Evolutionary conservation across 1,140 invertebrate genomes (phyloP).

Genomic region (Pseudomyrmex concolor): DNA sequence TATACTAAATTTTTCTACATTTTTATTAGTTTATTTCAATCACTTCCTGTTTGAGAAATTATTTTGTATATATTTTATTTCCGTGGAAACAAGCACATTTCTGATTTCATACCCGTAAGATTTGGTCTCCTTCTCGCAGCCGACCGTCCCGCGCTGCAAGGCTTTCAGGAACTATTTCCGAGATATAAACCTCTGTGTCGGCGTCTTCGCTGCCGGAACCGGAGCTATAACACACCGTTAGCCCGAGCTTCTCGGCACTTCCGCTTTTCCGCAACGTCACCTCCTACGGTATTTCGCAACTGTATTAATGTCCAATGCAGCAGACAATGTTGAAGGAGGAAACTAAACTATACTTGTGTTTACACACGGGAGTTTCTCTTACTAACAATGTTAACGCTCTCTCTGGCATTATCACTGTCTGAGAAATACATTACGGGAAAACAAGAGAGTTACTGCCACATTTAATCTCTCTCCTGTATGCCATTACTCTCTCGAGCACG

Average conservation of each 20-base stretch:
- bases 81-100: too few species aligned
- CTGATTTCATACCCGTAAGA: conserved; percentile 85
- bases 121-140: conserved; percentile 90
- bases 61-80: too few species aligned
- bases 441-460: background rate
- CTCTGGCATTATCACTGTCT: background rate
- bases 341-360: conserved; percentile 39
- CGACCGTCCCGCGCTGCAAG: conserved; percentile 89
- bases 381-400: background rate
- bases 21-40: background rate
- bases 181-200: conserved; percentile 88
- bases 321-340: conserved; percentile 29
- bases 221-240: conserved; percentile 90
- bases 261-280: conserved; percentile 87
- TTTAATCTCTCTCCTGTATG: background rate
- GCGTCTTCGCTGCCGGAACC: conserved; percentile 83
- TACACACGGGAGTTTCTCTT: background rate
- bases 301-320: conserved; percentile 27
- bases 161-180: conserved; percentile 89
- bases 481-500: too few species aligned
- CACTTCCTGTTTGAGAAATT: too few species aligned
- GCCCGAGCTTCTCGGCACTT: conserved; percentile 88
- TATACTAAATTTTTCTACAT: background rate
- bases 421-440: conserved; percentile 17
- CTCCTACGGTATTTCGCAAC: conserved; percentile 86